Evolutionary conservation across 2,797 vertebrate species (phyloP).

Genomic region (Spea hammondii): DNA sequence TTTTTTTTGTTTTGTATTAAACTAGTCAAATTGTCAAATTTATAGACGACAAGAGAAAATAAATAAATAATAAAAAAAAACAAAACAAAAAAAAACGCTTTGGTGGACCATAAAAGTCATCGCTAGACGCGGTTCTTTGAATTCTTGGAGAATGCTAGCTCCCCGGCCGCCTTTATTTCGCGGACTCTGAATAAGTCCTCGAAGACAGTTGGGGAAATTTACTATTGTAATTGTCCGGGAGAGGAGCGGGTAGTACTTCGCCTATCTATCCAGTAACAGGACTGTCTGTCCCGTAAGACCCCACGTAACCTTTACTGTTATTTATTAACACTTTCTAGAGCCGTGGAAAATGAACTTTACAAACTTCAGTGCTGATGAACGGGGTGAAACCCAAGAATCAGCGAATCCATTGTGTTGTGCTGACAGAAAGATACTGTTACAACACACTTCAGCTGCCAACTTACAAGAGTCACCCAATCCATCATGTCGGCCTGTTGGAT

Average conservation of each 20-base stretch:
- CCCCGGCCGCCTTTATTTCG: constrained; percentile 9
- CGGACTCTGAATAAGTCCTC: constrained; percentile 10
- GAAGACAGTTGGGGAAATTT: constrained; percentile 36
- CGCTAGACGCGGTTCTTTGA: constrained; percentile 21
- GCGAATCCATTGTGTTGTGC: constrained; percentile 67
- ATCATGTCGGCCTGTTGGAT: constrained; percentile 77
- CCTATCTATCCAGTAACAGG: constrained; percentile 41
- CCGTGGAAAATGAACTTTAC: constrained; percentile 59
- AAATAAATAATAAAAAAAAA: constrained; percentile 3
- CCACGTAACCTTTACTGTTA: constrained; percentile 48
- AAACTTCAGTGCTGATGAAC: constrained; percentile 13
- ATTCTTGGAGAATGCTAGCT: not conserved
- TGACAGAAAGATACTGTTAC: constrained; percentile 69
- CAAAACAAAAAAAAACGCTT: not conserved
- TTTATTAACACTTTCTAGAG: constrained; percentile 54
- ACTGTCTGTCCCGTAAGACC: constrained; percentile 27
- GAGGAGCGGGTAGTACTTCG: constrained; percentile 35
- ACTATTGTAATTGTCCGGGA: not conserved
- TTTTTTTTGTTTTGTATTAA: constrained; percentile 36
- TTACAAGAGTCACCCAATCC: constrained; percentile 76
- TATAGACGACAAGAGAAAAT: constrained; percentile 18
- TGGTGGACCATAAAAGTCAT: constrained; percentile 8
- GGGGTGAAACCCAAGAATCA: constrained; percentile 55
- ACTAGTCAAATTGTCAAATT: constrained; percentile 38
- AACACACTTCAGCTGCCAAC: constrained; percentile 76